Conservation (phyloP, 2,888 invertebrate genomes). For the Caprella mutica region DNA sequence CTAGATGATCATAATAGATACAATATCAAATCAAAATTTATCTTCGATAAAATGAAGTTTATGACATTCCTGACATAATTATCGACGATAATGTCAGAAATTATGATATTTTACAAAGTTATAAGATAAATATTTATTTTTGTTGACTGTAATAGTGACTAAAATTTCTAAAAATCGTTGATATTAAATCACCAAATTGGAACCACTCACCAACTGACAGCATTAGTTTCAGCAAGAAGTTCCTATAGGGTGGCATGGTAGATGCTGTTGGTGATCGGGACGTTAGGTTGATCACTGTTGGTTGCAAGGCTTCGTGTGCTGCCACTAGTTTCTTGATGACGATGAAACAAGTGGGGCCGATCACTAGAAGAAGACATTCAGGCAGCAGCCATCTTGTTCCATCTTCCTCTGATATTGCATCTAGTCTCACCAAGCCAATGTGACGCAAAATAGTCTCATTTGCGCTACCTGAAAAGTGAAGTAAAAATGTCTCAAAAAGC, state of each 20-base stretch:
- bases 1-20: no score
- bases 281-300: not conserved
- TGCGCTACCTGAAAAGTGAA: slow-evolving; percentile 43
- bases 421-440: slow-evolving; percentile 56
- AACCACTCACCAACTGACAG: slow-evolving; percentile 29
- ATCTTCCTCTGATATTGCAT: slow-evolving; percentile 49
- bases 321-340: slow-evolving; percentile 35
- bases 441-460: slow-evolving; percentile 54
- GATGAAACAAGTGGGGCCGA: slow-evolving; percentile 40
- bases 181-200: no score
- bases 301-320: slow-evolving; percentile 9
- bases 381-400: slow-evolving; percentile 63
- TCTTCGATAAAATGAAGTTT: no score
- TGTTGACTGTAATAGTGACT: no score
- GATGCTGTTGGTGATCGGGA: not conserved
- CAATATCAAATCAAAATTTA: no score
- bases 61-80: no score
- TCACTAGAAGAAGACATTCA: slow-evolving; percentile 50
- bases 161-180: no score
- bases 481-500: no score
- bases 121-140: no score
- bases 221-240: slow-evolving; percentile 22
- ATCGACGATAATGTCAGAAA: no score
- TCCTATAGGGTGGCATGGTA: slow-evolving; percentile 10
- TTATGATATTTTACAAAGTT: no score